Evolutionary conservation across 30 jellyfish, hydroid and myxozoan species (phyloP).

Genomic region (Haliclystus octoradiatus): DNA sequence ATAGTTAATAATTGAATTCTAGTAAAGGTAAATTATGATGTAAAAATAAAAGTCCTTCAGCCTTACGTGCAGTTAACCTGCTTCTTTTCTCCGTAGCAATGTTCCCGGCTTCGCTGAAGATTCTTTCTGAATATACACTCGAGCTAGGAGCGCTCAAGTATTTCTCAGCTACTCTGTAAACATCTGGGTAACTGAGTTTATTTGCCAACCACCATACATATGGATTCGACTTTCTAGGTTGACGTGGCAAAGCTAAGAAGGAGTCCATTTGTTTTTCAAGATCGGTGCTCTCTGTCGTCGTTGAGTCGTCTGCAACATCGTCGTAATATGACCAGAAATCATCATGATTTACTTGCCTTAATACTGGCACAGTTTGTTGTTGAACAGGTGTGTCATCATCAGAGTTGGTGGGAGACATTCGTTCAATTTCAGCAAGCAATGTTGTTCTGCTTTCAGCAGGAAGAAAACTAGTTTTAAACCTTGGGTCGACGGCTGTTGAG

Average conservation of each 20-base stretch:
- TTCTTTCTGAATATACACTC: conserved; percentile 25
- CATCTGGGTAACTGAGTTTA: conserved; percentile 25
- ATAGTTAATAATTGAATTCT: too few species aligned
- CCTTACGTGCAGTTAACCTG: conserved; percentile 20
- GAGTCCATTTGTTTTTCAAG: too few species aligned
- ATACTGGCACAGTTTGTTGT: too few species aligned
- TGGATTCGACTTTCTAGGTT: conserved; percentile 23
- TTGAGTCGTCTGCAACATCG: too few species aligned
- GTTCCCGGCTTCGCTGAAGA: conserved; percentile 51
- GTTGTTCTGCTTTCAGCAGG: too few species aligned
- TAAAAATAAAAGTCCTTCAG: conserved; percentile 11
- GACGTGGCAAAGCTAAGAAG: conserved; percentile 13
- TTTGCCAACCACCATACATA: conserved; percentile 34
- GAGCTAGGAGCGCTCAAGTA: conserved; percentile 26
- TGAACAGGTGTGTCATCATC: conserved; percentile 3
- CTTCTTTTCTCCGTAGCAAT: conserved; percentile 29
- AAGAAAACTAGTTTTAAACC: conserved; percentile 44
- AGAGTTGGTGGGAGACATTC: conserved; percentile 5
- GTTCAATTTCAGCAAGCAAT: conserved; percentile 12
- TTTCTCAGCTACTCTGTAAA: conserved; percentile 16
- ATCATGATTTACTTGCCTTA: too few species aligned
- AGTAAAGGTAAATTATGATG: too few species aligned
- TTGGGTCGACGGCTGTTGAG: conserved; percentile 39
- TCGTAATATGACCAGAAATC: too few species aligned
- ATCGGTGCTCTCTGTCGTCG: too few species aligned